These are phyloP conservation scores for Agrilus cyanescens DNA, from an alignment of 2,888 invertebrate genomes.

Conservation along the genomic window DNA sequence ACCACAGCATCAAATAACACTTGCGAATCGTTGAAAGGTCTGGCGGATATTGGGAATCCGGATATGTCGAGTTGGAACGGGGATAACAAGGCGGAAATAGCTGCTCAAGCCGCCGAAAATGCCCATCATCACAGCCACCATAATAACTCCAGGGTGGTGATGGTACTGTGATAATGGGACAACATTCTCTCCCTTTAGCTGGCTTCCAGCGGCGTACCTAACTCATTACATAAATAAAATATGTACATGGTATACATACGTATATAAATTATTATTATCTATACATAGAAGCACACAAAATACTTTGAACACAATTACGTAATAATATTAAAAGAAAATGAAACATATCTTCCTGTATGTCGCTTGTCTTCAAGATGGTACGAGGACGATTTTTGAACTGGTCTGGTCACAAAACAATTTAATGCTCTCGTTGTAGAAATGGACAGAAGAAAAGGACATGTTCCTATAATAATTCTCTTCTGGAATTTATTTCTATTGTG, in stretches of 20 bases:
- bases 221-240: constrained; percentile 24
- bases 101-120: constrained; percentile 24
- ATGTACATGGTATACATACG: constrained; percentile 20
- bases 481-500: constrained; percentile 6
- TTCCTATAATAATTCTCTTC: too few relatives aligned
- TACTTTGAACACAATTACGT: constrained; percentile 15
- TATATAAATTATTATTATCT: constrained; percentile 27
- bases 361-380: too few relatives aligned
- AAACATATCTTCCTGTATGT: constrained; percentile 30
- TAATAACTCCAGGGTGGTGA: constrained; percentile 35
- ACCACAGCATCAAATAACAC: constrained; percentile 20
- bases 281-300: constrained; percentile 21
- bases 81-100: constrained; percentile 26
- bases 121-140: constrained; percentile 33
- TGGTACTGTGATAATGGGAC: constrained; percentile 35
- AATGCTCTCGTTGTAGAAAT: too few relatives aligned
- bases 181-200: constrained; percentile 6
- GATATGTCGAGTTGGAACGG: constrained; percentile 34
- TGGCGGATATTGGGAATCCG: constrained; percentile 30
- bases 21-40: constrained; percentile 28
- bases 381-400: too few relatives aligned
- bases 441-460: too few relatives aligned
- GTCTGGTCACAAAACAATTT: too few relatives aligned
- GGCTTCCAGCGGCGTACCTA: constrained; percentile 20
- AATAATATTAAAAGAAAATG: constrained; percentile 14